Base-by-base conservation (phyloP, 2,113 vertebrate genomes). In the Phasianus colchicus region DNA sequence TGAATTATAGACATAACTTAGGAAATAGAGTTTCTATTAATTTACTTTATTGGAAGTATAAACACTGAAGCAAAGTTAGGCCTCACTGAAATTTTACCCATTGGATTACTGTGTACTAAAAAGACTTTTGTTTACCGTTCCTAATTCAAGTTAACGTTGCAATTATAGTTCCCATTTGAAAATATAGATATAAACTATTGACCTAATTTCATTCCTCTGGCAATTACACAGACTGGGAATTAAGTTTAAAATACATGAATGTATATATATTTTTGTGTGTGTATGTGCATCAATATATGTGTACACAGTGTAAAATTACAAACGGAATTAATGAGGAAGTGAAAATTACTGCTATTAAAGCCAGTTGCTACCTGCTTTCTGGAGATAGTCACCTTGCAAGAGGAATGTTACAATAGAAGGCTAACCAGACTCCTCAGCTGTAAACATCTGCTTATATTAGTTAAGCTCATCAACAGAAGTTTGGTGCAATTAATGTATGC, bases 391-490 rank as follows among this genome's bases (percentile, higher is more conserved):
- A 97, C 95, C 94, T 96, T 96, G 91, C 30, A 91, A 89, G 54
- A 54, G 36, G 54, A 91, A 73, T 25, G 29, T 78, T 83, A 65
- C 25, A 93, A 70, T 32, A 83, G 60, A 81, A 90, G 57, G 54
- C 79, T 93, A 96, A 90, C 52, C 73, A 80, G 50, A n/a, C 61
- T 93, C 9, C 58, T 93, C 69, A 86, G 73, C 64, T 86, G 45
- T 91, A 97, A 97, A 96, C 95, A 96, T 96, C 96, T 96, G 95
- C 87, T 95, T 92, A 60, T 80, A 92, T 95, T 97, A 97, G 88
- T 94, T 96, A 96, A 95, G 74, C 94, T 96, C 96, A 96, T 96
- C 95, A 96, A 70, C 93, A 95, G 79, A 92, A 83, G 79, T 97
- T 94, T 92, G 83, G 60, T 78, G 43, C 91, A 96, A 97, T 97